Percentiles rank a stretch among this genome's conserved stretches.
phyloP scores from a whole-genome alignment of 2,888 invertebrate genomes.

The Drosophila ochracea region DNA sequence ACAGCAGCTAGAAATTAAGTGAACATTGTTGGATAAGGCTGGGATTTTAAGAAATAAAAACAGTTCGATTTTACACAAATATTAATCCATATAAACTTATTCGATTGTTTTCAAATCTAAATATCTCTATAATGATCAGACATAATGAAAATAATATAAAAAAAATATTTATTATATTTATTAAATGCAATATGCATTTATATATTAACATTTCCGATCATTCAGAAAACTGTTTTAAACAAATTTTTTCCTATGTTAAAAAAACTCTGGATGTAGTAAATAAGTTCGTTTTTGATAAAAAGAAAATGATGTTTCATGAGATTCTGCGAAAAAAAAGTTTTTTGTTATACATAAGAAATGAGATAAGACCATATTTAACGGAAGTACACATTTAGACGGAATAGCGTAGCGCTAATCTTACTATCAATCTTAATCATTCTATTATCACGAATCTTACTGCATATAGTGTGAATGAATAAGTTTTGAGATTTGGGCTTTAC shows the following conservation, averaged over 20 bases:
- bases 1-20: no score
- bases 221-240: neutral
- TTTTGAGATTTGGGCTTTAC: neutral
- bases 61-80: neutral
- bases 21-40: no score
- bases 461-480: neutral
- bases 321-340: neutral
- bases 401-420: conserved; percentile 30
- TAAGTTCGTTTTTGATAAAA: neutral
- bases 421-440: conserved; percentile 21
- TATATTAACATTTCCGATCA: neutral
- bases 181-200: neutral
- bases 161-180: neutral
- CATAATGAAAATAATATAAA: neutral
- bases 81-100: neutral
- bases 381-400: conserved; percentile 35
- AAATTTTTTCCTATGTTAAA: neutral
- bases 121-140: no score
- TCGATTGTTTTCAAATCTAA: no score
- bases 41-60: no score
- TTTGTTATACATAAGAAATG: neutral
- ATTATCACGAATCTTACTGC: conserved; percentile 17
- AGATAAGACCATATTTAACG: conserved; percentile 28
- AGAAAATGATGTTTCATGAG: neutral
- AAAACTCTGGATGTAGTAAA: neutral